These are phyloP conservation scores for Acanthopleura granulata DNA, from an alignment of 2,888 invertebrate species.

Conservation along the genomic window DNA sequence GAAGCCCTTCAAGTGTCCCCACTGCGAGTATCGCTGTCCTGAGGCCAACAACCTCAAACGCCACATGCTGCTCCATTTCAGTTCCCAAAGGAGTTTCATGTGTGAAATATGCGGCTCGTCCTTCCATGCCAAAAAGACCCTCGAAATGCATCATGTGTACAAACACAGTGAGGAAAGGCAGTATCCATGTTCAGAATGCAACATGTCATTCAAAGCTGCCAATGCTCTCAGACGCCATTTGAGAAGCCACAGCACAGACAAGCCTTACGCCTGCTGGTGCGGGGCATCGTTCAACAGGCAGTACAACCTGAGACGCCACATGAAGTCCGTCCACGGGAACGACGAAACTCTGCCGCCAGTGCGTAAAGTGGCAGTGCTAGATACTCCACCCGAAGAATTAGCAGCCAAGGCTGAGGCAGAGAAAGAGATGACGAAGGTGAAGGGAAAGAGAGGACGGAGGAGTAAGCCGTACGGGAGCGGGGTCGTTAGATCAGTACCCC, in stretches of 20 bases:
- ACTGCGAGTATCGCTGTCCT: constrained; percentile 64
- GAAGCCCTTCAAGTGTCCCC: constrained; percentile 56
- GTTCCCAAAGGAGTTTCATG: constrained; percentile 60
- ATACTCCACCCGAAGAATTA: constrained; percentile 30
- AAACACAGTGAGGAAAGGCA: constrained; percentile 64
- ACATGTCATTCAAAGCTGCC: constrained; percentile 53
- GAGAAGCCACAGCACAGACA: constrained; percentile 42
- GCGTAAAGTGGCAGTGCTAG: constrained; percentile 45
- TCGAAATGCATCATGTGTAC: constrained; percentile 66
- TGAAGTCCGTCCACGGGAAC: constrained; percentile 46
- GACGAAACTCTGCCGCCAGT: constrained; percentile 49
- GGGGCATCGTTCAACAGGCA: constrained; percentile 47
- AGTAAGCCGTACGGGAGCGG: neutral
- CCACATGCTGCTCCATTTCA: constrained; percentile 64
- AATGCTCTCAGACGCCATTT: constrained; percentile 47
- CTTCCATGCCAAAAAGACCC: constrained; percentile 66
- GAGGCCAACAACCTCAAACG: constrained; percentile 64
- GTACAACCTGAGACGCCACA: constrained; percentile 54
- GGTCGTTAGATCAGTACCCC: neutral
- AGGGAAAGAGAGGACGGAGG: neutral
- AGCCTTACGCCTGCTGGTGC: constrained; percentile 51
- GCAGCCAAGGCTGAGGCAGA: constrained; percentile 24
- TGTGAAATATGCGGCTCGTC: constrained; percentile 69
- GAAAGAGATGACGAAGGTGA: neutral
- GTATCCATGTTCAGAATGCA: constrained; percentile 59